Evolutionary conservation across 64 coral and sea anemone species (phyloP).

Genomic region (Dendrophyllia cribrosa): DNA sequence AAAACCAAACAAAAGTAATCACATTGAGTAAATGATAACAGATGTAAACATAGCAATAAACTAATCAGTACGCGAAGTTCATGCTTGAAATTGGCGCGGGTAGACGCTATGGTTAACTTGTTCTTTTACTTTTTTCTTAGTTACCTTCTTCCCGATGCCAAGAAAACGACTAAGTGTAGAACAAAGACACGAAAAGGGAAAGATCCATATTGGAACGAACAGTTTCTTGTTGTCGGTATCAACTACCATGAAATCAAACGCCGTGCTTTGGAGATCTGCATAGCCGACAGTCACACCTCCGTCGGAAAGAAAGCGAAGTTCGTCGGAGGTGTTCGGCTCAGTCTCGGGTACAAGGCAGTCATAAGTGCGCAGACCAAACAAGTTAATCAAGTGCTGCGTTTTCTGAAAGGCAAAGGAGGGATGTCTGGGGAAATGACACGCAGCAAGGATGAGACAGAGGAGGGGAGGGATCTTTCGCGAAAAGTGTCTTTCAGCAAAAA

Average conservation of each 20-base stretch:
- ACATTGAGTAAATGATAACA: too few relatives aligned
- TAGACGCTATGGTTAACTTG: not conserved
- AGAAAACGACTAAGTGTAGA: conserved; percentile 84
- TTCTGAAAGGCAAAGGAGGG: conserved; percentile 1
- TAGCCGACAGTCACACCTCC: conserved; percentile 52
- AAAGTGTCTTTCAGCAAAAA: conserved; percentile 6
- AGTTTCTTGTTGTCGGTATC: conserved; percentile 80
- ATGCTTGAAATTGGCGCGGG: too few relatives aligned
- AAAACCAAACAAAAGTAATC: too few relatives aligned
- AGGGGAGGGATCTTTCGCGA: not conserved
- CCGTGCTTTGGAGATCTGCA: conserved; percentile 77
- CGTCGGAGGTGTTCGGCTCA: conserved; percentile 79
- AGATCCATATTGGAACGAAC: conserved; percentile 87
- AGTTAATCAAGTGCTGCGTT: conserved; percentile 43
- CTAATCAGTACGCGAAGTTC: too few relatives aligned
- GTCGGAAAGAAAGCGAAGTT: conserved; percentile 58
- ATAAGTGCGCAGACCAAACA: conserved; percentile 59
- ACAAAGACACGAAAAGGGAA: conserved; percentile 77
- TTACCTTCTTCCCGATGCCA: conserved; percentile 79
- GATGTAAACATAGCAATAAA: too few relatives aligned
- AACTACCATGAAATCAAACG: conserved; percentile 72
- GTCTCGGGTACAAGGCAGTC: conserved; percentile 71
- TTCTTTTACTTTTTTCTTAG: conserved; percentile 18
- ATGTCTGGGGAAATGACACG: not conserved
- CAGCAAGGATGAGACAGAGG: not conserved